Percentiles rank a stretch among this genome's conserved stretches.
Conservation (phyloP, 1,140 invertebrate genomes). For the Pararge aegeria region DNA sequence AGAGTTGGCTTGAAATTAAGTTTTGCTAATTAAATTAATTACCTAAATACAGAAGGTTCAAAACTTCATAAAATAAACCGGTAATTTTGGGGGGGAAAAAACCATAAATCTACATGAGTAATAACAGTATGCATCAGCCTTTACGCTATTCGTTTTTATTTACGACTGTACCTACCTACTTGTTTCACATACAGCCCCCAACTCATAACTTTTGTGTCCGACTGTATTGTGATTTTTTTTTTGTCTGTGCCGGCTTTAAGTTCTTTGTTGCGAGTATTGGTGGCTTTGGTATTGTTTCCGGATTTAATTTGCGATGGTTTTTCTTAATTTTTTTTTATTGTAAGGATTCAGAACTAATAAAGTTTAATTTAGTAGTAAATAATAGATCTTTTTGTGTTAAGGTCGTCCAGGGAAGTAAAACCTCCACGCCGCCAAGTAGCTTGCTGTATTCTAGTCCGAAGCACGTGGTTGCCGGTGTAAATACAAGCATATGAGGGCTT, state of each 20-base stretch:
- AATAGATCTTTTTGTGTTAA: too few relatives aligned
- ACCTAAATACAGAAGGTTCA: too few relatives aligned
- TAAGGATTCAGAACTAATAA: neutral
- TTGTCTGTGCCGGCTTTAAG: conserved; percentile 40
- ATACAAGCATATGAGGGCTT: too few relatives aligned
- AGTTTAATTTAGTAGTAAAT: too few relatives aligned
- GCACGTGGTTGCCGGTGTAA: too few relatives aligned
- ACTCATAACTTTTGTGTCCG: conserved; percentile 59
- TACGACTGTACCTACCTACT: conserved; percentile 58
- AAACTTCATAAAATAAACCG: too few relatives aligned
- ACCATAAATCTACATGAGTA: conserved; percentile 59
- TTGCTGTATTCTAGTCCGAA: too few relatives aligned
- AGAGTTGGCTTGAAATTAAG: too few relatives aligned
- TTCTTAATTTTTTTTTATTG: conserved; percentile 1
- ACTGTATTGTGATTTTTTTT: conserved; percentile 62
- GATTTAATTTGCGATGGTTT: conserved; percentile 18
- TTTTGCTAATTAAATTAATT: too few relatives aligned
- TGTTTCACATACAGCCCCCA: conserved; percentile 61
- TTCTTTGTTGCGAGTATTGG: conserved; percentile 41
- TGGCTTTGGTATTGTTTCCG: conserved; percentile 20
- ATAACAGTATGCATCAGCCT: conserved; percentile 56
- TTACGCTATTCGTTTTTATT: conserved; percentile 69
- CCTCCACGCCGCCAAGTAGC: too few relatives aligned
- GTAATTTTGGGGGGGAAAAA: too few relatives aligned
- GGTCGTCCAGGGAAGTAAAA: too few relatives aligned